Percentiles rank a stretch among this genome's conserved stretches.
These are phyloP conservation scores for Crocodylus rhombifer DNA, from an alignment of 2,797 vertebrate species.

Conservation along the genomic window DNA sequence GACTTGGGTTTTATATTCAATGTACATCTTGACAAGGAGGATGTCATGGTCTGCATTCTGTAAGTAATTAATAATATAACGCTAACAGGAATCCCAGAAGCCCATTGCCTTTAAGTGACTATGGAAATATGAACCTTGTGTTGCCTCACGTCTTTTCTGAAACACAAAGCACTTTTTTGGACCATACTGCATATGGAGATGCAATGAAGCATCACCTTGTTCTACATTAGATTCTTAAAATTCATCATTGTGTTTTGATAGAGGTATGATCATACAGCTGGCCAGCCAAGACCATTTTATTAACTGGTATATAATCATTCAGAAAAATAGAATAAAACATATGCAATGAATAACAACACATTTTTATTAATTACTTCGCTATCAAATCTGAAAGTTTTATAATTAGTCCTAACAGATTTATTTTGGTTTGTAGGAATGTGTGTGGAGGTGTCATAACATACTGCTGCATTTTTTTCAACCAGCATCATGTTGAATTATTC, in stretches of 20 bases:
- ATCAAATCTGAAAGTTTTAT: not conserved
- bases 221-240: not conserved
- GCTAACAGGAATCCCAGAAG: not conserved
- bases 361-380: not conserved
- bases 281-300: not conserved
- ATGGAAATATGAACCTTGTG: not conserved
- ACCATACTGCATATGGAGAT: not conserved
- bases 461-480: not conserved
- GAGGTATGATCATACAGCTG: not conserved
- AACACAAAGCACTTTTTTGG: not conserved
- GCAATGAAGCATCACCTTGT: not conserved
- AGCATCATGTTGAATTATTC: not conserved
- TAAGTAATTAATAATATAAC: not conserved
- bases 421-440: not conserved
- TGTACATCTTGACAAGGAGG: not conserved
- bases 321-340: not conserved
- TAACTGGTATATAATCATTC: not conserved
- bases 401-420: not conserved
- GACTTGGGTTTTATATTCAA: not conserved
- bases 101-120: not conserved
- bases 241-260: not conserved
- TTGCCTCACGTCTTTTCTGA: not conserved
- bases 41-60: not conserved
- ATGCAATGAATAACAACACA: not conserved
- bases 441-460: not conserved